These are phyloP conservation scores for Heteractis magnifica DNA, from an alignment of 92 coral and sea anemone genomes.

Conservation along the genomic window DNA sequence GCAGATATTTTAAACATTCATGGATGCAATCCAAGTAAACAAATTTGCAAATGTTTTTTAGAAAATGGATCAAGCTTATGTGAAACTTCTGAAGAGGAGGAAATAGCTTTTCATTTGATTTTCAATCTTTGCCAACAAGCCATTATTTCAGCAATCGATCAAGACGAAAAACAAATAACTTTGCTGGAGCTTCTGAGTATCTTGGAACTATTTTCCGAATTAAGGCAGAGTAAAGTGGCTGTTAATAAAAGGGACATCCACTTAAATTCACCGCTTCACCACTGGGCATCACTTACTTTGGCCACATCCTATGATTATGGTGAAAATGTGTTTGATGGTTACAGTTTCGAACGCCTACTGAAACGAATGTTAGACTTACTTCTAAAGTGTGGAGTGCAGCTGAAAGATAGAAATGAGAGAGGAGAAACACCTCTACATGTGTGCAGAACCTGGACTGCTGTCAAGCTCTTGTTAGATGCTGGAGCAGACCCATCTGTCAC, in stretches of 20 bases:
- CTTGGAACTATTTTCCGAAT: background rate
- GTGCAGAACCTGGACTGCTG: too few relatives aligned
- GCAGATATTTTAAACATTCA: too few relatives aligned
- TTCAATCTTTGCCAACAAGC: background rate
- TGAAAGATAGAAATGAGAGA: slow-evolving; percentile 4
- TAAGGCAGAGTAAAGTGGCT: background rate
- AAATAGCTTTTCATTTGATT: background rate
- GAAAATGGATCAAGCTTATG: background rate
- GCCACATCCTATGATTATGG: background rate
- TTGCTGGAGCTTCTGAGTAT: background rate
- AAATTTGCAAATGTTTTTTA: background rate
- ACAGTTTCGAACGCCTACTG: background rate
- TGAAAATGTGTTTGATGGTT: background rate
- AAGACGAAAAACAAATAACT: background rate
- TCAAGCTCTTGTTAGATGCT: too few relatives aligned
- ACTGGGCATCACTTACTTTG: background rate
- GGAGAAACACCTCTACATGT: too few relatives aligned
- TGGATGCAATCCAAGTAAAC: too few relatives aligned
- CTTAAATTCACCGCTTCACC: background rate
- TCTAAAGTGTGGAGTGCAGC: slow-evolving; percentile 3
- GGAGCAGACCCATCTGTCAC: too few relatives aligned
- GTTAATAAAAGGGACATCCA: background rate
- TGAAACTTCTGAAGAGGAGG: background rate
- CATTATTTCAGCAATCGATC: background rate
- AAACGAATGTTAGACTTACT: background rate